Base-by-base conservation (phyloP, 2,888 invertebrate species). In the Ypsolopha scabrella region DNA sequence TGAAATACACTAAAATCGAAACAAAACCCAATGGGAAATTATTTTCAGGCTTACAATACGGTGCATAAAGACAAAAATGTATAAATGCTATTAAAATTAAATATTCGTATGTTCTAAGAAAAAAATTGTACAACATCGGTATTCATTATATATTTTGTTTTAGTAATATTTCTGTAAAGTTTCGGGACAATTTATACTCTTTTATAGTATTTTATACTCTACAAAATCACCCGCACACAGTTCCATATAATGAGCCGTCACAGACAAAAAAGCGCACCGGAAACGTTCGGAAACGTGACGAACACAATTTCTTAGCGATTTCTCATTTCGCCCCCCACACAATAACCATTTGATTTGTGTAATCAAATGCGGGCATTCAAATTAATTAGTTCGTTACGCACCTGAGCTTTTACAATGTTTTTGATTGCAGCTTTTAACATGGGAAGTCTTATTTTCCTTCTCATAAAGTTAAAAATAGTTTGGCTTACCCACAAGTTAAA, bases 361-460 rank as follows among this genome's bases (percentile, higher is more conserved):
- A 86, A 83, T 85, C 83, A 86, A 85, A 86, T 83, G 83, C 79
- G 85, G 82, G 82, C 80, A 76, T 81, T 80, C 69, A 63, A 82
- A 82, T 82, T 86, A 86, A 86, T 85, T 83, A 83, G 80, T 83
- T 83, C 60, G 83, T 79, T 82, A 80, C 75, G 81, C 86, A 85
- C 86, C 86, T 86, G 86, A 86, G 83, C 81, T 59, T 70, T 72
- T 71, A 72, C 68, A 68, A 67, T 24, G 71, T 69, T 64, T 64
- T 64, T 66, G 71, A 7, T 11, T 11, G 43, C 4, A 2, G 24
- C 24, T 24, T 24, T 24, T 24, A 24, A 24, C 24, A 24, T 2
- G 24, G 4, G 4, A 24, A 3, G 4, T 24, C 24, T 24, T 24
- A 24, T 24, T 24, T 24, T 24, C 24, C 2, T 4, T 24, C 24